A percentile compares a stretch with the other conserved stretches of the same genome.
phyloP scores from a whole-genome alignment of 2,888 invertebrate genomes.

The Orchesella flavescens region DNA sequence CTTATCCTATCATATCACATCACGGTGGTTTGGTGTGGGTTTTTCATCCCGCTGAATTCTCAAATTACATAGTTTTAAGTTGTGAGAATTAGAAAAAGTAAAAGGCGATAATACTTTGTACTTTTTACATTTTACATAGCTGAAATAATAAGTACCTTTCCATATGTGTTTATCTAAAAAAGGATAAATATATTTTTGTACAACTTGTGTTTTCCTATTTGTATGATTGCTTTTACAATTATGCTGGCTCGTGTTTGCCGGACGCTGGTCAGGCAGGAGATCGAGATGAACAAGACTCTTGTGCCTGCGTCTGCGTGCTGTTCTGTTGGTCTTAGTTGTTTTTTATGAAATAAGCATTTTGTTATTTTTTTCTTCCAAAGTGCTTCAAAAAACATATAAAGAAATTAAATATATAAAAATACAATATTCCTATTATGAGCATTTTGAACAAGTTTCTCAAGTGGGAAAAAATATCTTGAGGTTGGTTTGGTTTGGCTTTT shows the following conservation, averaged over 20 bases:
- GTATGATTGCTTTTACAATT: not conserved
- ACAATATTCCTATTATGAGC: not conserved
- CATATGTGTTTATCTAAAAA: no score
- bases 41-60: no score
- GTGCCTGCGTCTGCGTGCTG: conserved; percentile 16
- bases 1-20: no score
- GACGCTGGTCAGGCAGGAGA: not conserved
- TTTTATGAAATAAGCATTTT: not conserved
- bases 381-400: not conserved
- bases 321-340: conserved; percentile 40
- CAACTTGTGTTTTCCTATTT: not conserved
- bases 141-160: conserved; percentile 3
- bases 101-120: conserved; percentile 3
- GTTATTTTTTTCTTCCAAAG: not conserved
- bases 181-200: not conserved
- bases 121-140: no score
- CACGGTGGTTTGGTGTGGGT: no score
- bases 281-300: not conserved
- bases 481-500: not conserved
- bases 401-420: not conserved
- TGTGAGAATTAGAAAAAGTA: not conserved
- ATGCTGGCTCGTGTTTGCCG: conserved; percentile 35
- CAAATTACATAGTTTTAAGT: no score
- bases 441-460: conserved; percentile 15
- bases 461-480: no score